Percentiles rank a stretch among this genome's conserved stretches.
These are phyloP conservation scores for Chrysodeixis includens DNA, from an alignment of 2,888 invertebrate genomes.

Conservation along the genomic window DNA sequence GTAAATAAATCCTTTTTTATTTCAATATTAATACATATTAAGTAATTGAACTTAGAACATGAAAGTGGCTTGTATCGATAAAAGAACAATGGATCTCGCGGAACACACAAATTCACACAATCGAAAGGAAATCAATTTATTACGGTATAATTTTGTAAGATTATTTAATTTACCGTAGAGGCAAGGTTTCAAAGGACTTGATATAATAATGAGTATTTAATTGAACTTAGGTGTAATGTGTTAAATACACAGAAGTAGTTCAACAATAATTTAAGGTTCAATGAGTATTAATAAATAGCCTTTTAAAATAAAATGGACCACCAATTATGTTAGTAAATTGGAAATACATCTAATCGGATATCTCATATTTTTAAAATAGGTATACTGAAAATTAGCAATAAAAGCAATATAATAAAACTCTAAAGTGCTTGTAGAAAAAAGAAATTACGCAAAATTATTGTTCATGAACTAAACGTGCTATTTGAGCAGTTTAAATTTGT, in stretches of 20 bases:
- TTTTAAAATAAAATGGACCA: constrained; percentile 26
- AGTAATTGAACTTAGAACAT: constrained; percentile 1
- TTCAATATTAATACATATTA: background rate
- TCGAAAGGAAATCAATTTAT: constrained; percentile 24
- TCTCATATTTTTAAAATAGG: background rate
- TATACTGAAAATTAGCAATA: background rate
- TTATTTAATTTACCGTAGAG: background rate
- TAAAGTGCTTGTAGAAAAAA: too few relatives aligned
- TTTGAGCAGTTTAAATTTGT: too few relatives aligned
- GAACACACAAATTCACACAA: constrained; percentile 3
- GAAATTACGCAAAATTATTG: too few relatives aligned
- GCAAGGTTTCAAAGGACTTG: background rate
- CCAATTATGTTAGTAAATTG: constrained; percentile 18
- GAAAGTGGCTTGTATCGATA: constrained; percentile 27
- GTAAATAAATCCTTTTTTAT: background rate
- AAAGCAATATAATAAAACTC: background rate
- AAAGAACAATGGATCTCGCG: constrained; percentile 11
- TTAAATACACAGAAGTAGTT: too few relatives aligned
- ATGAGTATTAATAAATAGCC: constrained; percentile 12
- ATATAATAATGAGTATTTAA: background rate
- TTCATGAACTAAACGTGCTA: too few relatives aligned
- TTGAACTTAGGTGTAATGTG: too few relatives aligned
- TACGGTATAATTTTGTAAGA: constrained; percentile 5
- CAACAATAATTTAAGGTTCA: background rate
- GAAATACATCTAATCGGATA: constrained; percentile 25